These are phyloP conservation scores for Mus caroli DNA, from an alignment of 2,797 vertebrate species.

Conservation along the genomic window DNA sequence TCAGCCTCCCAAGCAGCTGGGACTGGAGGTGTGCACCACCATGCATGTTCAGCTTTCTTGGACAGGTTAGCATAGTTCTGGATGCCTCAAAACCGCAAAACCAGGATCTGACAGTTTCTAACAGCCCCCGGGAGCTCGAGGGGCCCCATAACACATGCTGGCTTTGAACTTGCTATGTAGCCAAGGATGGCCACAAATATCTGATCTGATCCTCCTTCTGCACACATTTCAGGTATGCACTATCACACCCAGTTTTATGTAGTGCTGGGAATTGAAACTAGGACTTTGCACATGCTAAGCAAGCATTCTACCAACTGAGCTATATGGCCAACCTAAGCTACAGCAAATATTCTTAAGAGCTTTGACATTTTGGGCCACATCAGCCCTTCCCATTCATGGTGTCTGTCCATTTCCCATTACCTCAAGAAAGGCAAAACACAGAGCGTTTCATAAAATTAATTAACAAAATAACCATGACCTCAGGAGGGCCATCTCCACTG, in stretches of 20 bases:
- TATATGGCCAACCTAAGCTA: neutral
- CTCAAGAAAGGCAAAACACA: conserved; percentile 59
- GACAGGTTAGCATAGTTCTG: neutral
- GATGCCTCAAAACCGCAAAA: neutral
- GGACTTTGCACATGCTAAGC: too few species aligned
- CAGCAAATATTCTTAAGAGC: neutral
- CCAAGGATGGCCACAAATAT: neutral
- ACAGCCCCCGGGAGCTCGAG: neutral
- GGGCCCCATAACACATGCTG: neutral
- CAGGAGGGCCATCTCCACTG: neutral
- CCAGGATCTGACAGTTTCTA: neutral
- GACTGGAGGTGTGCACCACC: neutral
- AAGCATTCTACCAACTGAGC: neutral
- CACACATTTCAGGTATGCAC: neutral
- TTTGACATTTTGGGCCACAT: neutral
- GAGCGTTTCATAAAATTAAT: conserved; percentile 44
- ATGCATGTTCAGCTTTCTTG: neutral
- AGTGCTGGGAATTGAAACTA: neutral
- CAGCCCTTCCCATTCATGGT: neutral
- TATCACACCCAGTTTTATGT: neutral
- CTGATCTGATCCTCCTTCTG: neutral
- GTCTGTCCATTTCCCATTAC: neutral
- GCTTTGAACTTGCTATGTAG: neutral
- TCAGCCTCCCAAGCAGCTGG: neutral
- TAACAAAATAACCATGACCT: conserved; percentile 71